Conservation (phyloP, 2,113 vertebrate species). For the Dryoscopus gambensis region DNA sequence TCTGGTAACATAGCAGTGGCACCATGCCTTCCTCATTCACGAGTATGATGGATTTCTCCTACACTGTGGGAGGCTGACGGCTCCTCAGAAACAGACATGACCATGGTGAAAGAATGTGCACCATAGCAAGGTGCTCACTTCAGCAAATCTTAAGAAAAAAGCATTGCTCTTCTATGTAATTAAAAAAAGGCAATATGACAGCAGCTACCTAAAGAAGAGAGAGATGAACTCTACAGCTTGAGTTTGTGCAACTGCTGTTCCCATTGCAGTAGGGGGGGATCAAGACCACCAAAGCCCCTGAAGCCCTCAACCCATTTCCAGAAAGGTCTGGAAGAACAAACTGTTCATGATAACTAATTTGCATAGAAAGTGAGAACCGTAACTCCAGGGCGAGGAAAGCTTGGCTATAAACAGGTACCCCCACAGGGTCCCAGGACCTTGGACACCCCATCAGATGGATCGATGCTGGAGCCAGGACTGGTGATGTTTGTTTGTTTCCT, state of each 20-base stretch:
- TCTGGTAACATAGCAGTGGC: not conserved
- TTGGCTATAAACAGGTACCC: not conserved
- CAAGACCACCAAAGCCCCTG: not conserved
- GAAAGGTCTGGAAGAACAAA: not conserved
- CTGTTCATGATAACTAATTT: not conserved
- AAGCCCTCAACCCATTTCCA: not conserved
- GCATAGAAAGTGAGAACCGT: rapidly evolving
- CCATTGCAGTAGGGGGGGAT: not conserved
- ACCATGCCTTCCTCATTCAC: not conserved
- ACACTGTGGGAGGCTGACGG: not conserved
- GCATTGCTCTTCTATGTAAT: not conserved
- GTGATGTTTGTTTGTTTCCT: not conserved
- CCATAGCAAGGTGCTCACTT: not conserved
- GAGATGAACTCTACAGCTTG: not conserved
- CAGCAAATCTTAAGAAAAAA: not conserved
- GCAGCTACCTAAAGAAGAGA: not conserved
- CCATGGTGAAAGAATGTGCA: not conserved
- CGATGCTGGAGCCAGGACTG: not conserved
- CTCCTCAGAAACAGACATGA: not conserved
- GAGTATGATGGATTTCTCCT: not conserved
- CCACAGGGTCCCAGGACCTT: not conserved
- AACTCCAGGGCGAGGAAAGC: not conserved
- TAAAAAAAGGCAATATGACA: not conserved
- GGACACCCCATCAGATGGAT: not conserved
- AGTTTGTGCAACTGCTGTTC: not conserved